A percentile compares a stretch with the other conserved stretches of the same genome.
Evolutionary conservation across 2,888 invertebrate species (phyloP).

Genomic region (Galerucella calmariensis): DNA sequence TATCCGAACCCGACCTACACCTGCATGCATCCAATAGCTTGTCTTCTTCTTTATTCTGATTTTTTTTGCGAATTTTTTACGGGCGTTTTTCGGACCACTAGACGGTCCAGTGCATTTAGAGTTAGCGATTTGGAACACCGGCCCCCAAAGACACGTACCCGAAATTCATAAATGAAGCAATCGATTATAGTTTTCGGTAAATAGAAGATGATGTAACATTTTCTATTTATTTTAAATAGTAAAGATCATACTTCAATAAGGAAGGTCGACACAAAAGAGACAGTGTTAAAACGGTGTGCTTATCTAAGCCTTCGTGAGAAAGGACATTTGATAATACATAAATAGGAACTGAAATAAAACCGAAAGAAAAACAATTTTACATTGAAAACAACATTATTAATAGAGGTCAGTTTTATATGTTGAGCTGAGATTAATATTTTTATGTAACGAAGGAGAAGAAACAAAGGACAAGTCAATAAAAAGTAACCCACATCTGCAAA

Average conservation of each 20-base stretch:
- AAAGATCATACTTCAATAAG: not conserved
- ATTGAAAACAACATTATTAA: constrained; percentile 8
- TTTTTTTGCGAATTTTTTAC: constrained; percentile 17
- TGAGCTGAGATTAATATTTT: not conserved
- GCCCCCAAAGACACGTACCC: not conserved
- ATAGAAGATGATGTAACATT: not conserved
- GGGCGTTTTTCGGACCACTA: constrained; percentile 18
- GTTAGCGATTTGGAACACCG: constrained; percentile 15
- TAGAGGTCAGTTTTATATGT: not conserved
- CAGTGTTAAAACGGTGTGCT: not conserved
- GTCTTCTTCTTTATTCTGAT: constrained; percentile 13
- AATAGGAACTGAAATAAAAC: constrained; percentile 6
- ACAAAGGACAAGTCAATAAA: not conserved
- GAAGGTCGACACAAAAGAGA: not conserved
- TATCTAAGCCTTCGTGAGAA: not conserved
- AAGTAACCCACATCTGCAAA: not conserved
- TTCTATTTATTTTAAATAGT: not conserved
- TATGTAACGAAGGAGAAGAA: not conserved
- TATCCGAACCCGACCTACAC: constrained; percentile 41
- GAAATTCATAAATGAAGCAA: constrained; percentile 2
- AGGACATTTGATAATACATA: not conserved
- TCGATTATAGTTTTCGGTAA: not conserved
- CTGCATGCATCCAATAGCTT: constrained; percentile 41
- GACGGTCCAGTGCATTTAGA: constrained; percentile 11
- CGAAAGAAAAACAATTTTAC: constrained; percentile 1